phyloP scores from a whole-genome alignment of 2,797 vertebrate species.

The Oryzias dopingdopingensis region DNA sequence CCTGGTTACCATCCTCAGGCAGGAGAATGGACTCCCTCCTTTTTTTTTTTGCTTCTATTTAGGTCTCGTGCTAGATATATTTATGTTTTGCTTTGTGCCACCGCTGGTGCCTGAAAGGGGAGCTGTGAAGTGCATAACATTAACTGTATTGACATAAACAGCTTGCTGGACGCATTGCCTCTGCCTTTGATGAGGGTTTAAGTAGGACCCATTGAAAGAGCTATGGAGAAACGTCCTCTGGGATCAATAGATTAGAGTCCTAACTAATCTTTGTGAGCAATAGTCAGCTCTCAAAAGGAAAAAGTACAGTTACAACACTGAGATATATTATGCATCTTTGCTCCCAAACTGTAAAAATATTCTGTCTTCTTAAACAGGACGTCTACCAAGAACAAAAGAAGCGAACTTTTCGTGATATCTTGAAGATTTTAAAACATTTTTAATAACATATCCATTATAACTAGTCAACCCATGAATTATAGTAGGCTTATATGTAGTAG shows the following conservation, averaged over 20 bases:
- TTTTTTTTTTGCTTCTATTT: conserved; percentile 47
- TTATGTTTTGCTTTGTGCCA: conserved; percentile 49
- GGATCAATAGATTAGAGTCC: conserved; percentile 75
- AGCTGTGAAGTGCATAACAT: conserved; percentile 69
- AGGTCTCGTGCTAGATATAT: conserved; percentile 46
- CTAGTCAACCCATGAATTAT: no score
- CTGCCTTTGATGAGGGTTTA: conserved; percentile 76
- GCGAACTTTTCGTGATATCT: no score
- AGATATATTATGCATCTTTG: conserved; percentile 38
- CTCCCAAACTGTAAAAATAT: conserved; percentile 52
- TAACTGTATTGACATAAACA: conserved; percentile 77
- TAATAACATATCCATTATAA: no score
- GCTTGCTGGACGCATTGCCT: conserved; percentile 51
- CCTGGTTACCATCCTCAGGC: conserved; percentile 32
- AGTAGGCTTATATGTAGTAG: no score
- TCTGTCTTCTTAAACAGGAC: conserved; percentile 53
- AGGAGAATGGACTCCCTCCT: conserved; percentile 40
- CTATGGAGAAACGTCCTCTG: conserved; percentile 65
- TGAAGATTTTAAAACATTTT: no score
- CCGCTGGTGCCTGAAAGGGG: conserved; percentile 40
- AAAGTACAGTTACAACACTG: conserved; percentile 51
- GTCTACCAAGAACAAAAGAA: conserved; percentile 19
- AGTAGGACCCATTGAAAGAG: conserved; percentile 71
- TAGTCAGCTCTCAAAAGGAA: conserved; percentile 41
- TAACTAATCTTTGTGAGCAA: conserved; percentile 59